Base-by-base conservation (phyloP, 2,113 vertebrate genomes). In the Cromileptes altivelis region DNA sequence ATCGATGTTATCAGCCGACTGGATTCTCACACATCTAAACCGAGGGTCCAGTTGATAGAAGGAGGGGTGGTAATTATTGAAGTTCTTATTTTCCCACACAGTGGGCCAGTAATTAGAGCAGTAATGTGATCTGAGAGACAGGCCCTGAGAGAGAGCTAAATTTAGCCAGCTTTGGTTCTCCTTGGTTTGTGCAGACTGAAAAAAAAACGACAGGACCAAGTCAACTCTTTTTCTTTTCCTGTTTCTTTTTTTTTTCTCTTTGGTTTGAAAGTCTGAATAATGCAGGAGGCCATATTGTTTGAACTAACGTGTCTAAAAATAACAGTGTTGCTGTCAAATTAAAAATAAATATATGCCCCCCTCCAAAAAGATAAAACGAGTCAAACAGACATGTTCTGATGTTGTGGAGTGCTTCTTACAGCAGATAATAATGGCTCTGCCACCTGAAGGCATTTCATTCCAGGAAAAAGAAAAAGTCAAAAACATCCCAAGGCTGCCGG, bases 261-360 rank as follows among this genome's bases (percentile, higher is more conserved):
- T 14, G 23, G 71, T 73, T 71, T 13, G 49, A 76, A 69, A 33
- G 61, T 49, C 69, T 94, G 84, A 95, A 95, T 92, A 88, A 91
- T 93, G 82, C 88, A 95, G 81, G 57, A 64, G 81, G 85, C 85
- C 79, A 78, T 85, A 91, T 68, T 91, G 89, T 95, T 94, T 94
- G 91, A 96, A 93, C 82, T 70, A 79, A 70, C 65, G 27, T 37
- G 42, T 79, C 91, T 94, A 95, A 96, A 96, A 96, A 96, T 96
- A 96, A 79, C 85, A 57, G 67, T 71, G 72, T 40, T 69, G 85
- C 93, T 93, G 94, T 94, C 94, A 94, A 93, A 94, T 94, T 93
- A 95, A 96, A 95, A 95, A 95, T 94, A 95, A 94, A 94, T 87
- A 88, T 30, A 40, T 78, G 81, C 73, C 71, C 80, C 40, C 61